Evolutionary conservation across 2,888 invertebrate species (phyloP).

Genomic region (Latrodectus hesperus): DNA sequence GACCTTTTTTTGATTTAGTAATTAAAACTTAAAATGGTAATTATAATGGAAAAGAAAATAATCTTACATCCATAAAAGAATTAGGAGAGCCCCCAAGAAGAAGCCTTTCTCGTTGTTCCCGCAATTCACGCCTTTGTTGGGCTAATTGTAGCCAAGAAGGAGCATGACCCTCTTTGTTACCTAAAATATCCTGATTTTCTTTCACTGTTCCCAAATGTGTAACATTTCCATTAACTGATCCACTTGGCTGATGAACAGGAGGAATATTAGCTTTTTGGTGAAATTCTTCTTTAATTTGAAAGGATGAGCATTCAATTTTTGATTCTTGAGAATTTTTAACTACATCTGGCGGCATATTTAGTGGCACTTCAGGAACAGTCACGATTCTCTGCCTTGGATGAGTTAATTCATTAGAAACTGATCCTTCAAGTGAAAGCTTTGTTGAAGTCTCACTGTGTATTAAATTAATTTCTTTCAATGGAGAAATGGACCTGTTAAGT

Average conservation of each 20-base stretch:
- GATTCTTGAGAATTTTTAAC: conserved; percentile 23
- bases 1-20: neutral
- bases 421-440: conserved; percentile 19
- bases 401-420: conserved; percentile 29
- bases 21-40: neutral
- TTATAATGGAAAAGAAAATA: neutral
- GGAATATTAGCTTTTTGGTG: conserved; percentile 23
- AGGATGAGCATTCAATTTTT: conserved; percentile 15
- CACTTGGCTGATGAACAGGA: conserved; percentile 16
- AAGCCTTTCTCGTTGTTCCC: conserved; percentile 69
- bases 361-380: conserved; percentile 57
- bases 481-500: conserved; percentile 39
- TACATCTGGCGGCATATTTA: conserved; percentile 46
- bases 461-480: conserved; percentile 60
- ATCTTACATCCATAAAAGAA: conserved; percentile 68
- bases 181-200: conserved; percentile 53
- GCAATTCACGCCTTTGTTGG: conserved; percentile 68
- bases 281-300: conserved; percentile 41
- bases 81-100: conserved; percentile 61
- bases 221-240: conserved; percentile 42
- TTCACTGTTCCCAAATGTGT: conserved; percentile 38
- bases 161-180: conserved; percentile 47
- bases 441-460: conserved; percentile 41
- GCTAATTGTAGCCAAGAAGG: conserved; percentile 70
- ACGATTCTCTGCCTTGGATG: conserved; percentile 63